These are phyloP conservation scores for Atta texana DNA, from an alignment of 1,140 invertebrate genomes.

Conservation along the genomic window DNA sequence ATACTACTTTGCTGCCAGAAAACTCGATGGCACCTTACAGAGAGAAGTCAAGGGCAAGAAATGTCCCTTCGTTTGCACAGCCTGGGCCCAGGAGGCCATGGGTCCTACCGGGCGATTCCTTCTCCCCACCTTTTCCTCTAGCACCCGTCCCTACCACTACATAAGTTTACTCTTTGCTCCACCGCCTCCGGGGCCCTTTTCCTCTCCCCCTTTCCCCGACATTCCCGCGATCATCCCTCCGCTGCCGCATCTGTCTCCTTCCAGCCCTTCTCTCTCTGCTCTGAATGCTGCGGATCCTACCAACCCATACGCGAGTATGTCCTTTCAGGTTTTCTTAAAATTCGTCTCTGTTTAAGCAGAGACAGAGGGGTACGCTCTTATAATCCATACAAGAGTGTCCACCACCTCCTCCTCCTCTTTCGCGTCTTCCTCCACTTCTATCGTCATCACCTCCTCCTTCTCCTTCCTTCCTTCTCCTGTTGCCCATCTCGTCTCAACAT, in stretches of 20 bases:
- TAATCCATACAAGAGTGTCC: conserved; percentile 44
- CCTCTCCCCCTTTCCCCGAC: conserved; percentile 35
- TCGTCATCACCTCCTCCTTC: conserved; percentile 17
- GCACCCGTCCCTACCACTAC: conserved; percentile 44
- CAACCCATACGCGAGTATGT: conserved; percentile 43
- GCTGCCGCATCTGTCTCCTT: conserved; percentile 40
- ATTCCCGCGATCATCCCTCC: conserved; percentile 67
- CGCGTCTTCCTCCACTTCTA: conserved; percentile 13
- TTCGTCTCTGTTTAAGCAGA: conserved; percentile 73
- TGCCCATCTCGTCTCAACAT: conserved; percentile 65
- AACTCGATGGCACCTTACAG: conserved; percentile 75
- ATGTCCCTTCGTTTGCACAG: conserved; percentile 70
- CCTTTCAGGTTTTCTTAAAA: conserved; percentile 76
- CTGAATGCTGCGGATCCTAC: conserved; percentile 25
- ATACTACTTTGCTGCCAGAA: conserved; percentile 71
- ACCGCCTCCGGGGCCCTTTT: conserved; percentile 58
- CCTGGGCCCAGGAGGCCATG: conserved; percentile 61
- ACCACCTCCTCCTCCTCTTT: conserved; percentile 49
- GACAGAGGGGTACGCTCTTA: conserved; percentile 30
- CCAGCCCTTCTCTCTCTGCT: conserved; percentile 59
- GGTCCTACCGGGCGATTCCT: background rate
- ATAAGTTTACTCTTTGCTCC: conserved; percentile 37
- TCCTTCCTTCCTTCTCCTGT: conserved; percentile 52
- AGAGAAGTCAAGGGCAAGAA: conserved; percentile 78
- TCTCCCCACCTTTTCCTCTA: conserved; percentile 43